These are phyloP conservation scores for Alviniconcha strummeri DNA, from an alignment of 2,888 invertebrate species.

Conservation along the genomic window DNA sequence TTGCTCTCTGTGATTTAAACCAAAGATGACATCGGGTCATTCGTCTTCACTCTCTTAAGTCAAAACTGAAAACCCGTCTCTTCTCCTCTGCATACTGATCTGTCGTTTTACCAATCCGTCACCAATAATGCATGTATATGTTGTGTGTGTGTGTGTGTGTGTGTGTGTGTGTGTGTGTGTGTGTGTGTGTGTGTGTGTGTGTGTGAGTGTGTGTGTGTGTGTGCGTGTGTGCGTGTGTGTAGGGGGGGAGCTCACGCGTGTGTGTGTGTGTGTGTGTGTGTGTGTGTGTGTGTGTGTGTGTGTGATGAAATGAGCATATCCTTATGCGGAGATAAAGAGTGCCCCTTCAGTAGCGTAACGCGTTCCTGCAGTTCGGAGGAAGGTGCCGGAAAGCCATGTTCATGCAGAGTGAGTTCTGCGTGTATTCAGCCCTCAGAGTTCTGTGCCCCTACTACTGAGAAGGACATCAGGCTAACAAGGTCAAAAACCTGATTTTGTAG, in stretches of 20 bases:
- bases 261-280: not conserved
- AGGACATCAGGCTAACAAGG: no score
- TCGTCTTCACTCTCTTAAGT: no score
- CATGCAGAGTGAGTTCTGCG: no score
- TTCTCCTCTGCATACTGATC: not conserved
- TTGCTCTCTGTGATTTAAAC: no score
- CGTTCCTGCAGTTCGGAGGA: no score
- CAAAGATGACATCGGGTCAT: no score
- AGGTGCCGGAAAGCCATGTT: no score
- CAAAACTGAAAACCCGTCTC: not conserved
- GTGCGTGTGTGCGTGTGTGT: not conserved
- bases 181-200: slow-evolving; percentile 1
- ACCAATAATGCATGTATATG: not conserved
- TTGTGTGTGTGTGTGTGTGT: not conserved
- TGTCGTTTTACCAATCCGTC: not conserved
- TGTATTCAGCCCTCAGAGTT: no score
- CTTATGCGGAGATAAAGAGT: not conserved
- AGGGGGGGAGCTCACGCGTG: no score
- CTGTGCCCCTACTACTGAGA: no score
- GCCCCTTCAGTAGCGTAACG: not conserved
- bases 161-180: not conserved
- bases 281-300: not conserved
- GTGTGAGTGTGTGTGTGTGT: not conserved
- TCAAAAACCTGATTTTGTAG: slow-evolving; percentile 18
- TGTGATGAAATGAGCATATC: not conserved